phyloP scores from a whole-genome alignment of 64 coral and sea anemone species.

The Pocillopora damicornis region DNA sequence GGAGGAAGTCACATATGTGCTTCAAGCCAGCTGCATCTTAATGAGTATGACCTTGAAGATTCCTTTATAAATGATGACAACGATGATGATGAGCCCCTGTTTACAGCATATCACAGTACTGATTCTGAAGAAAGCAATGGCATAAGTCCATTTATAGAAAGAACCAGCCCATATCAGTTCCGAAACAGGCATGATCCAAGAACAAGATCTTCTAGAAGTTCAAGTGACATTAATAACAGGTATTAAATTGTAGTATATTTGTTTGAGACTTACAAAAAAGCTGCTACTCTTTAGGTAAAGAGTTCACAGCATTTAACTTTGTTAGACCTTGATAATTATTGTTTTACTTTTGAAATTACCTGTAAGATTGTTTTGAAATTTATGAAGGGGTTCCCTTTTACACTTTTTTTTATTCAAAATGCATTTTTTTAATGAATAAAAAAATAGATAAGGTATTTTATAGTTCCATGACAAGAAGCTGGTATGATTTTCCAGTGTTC shows the following conservation, averaged over 20 bases:
- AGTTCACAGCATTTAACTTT: too few relatives aligned
- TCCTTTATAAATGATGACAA: constrained; percentile 58
- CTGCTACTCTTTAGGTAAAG: too few relatives aligned
- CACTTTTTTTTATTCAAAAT: too few relatives aligned
- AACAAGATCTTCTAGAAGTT: constrained; percentile 12
- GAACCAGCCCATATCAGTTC: constrained; percentile 3
- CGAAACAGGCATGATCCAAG: neutral
- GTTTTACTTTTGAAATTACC: too few relatives aligned
- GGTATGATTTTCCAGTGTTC: too few relatives aligned
- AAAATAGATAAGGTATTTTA: too few relatives aligned
- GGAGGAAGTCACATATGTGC: neutral
- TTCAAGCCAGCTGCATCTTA: constrained; percentile 21
- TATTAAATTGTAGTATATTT: neutral
- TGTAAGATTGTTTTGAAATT: too few relatives aligned
- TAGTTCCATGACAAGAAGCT: too few relatives aligned
- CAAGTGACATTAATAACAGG: neutral
- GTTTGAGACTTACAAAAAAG: neutral
- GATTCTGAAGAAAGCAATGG: neutral
- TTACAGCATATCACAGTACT: neutral
- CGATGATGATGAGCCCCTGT: constrained; percentile 18
- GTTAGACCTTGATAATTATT: too few relatives aligned
- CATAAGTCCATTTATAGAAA: neutral
- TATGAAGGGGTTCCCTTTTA: too few relatives aligned
- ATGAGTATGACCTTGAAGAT: constrained; percentile 63
- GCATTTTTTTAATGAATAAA: too few relatives aligned